Percentiles rank a stretch among this genome's conserved stretches.
These are phyloP conservation scores for Dione vanillae DNA, from an alignment of 2,888 invertebrate species.

Conservation along the genomic window DNA sequence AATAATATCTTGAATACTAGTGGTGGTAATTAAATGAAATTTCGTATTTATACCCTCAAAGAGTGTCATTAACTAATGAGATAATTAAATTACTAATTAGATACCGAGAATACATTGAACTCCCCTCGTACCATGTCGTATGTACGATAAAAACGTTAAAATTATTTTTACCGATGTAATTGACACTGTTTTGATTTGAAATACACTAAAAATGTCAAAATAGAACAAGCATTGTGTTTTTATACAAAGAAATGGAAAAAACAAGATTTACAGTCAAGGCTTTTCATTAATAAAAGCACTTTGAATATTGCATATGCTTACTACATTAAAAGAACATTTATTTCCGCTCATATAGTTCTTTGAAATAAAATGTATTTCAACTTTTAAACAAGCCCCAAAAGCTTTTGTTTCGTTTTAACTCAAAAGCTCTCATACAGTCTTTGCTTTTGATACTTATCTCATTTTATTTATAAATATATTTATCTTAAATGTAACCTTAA, in stretches of 20 bases:
- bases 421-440: constrained; percentile 12
- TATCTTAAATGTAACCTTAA: too few relatives aligned
- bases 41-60: too few relatives aligned
- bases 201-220: constrained; percentile 1
- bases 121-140: too few relatives aligned
- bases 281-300: constrained; percentile 21
- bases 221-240: constrained; percentile 11
- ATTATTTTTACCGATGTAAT: not conserved
- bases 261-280: not conserved
- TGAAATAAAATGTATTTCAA: constrained; percentile 23
- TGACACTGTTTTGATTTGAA: not conserved
- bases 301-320: constrained; percentile 29
- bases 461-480: constrained; percentile 21
- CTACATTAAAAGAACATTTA: constrained; percentile 27
- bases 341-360: constrained; percentile 16
- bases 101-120: too few relatives aligned
- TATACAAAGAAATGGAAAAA: not conserved
- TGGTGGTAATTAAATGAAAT: too few relatives aligned
- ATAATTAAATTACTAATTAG: too few relatives aligned
- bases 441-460: constrained; percentile 14
- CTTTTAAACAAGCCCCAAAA: constrained; percentile 17
- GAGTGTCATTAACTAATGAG: too few relatives aligned
- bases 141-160: too few relatives aligned
- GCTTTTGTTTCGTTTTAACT: constrained; percentile 24
- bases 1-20: too few relatives aligned